These are phyloP conservation scores for Syrista parreyssii DNA, from an alignment of 2,888 invertebrate genomes.

Conservation along the genomic window DNA sequence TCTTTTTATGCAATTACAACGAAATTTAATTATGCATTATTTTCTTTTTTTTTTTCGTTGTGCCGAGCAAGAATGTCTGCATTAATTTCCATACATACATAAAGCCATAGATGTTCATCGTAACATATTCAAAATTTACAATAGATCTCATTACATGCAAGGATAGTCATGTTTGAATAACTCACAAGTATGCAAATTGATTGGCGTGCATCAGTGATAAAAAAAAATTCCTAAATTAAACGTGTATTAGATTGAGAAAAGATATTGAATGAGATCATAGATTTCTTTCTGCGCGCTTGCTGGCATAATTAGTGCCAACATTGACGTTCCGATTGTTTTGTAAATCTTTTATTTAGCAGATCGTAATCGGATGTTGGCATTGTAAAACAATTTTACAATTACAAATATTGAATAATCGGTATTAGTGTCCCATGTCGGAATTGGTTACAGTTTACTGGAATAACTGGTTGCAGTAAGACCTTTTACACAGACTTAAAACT, in stretches of 20 bases:
- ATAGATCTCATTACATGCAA: not conserved
- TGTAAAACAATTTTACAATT: conserved; percentile 28
- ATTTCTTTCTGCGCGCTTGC: not conserved
- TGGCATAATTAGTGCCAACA: not conserved
- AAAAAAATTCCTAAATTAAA: not conserved
- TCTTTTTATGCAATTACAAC: not conserved
- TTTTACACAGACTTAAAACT: conserved; percentile 33
- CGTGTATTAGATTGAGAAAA: not conserved
- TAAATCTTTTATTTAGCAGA: conserved; percentile 25
- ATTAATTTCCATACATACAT: not conserved
- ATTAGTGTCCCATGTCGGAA: conserved; percentile 9
- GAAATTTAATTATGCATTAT: not conserved
- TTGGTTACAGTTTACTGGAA: conserved; percentile 28
- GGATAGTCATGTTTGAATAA: not conserved
- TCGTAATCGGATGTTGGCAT: conserved; percentile 18
- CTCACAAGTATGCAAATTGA: not conserved
- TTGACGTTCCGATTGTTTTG: not conserved
- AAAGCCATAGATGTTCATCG: not conserved
- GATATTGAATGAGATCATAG: not conserved
- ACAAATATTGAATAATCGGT: conserved; percentile 17
- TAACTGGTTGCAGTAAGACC: conserved; percentile 31
- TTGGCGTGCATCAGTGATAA: not conserved
- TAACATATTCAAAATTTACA: not conserved
- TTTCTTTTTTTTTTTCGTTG: not conserved
- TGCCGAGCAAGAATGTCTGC: not conserved